These are phyloP conservation scores for Aspidiotus destructor DNA, from an alignment of 2,888 invertebrate species.

Conservation along the genomic window DNA sequence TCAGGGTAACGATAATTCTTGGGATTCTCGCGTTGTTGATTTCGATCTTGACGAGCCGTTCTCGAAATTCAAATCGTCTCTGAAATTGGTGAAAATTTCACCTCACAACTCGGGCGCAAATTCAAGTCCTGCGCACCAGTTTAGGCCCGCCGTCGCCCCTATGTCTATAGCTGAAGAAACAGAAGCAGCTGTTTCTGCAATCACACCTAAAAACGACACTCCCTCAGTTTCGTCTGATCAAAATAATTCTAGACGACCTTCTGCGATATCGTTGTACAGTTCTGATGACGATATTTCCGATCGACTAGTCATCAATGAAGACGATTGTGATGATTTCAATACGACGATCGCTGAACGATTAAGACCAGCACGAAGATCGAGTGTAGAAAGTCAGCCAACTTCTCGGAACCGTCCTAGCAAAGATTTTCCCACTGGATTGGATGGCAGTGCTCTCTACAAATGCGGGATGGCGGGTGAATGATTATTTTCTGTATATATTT, in stretches of 20 bases:
- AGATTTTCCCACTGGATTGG: background rate
- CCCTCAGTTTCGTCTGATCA: background rate
- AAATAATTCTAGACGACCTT: background rate
- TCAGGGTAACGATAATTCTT: too few species aligned
- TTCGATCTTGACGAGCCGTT: too few species aligned
- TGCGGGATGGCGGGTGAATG: conserved; percentile 14
- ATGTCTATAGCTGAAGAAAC: background rate
- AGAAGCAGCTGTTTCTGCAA: background rate
- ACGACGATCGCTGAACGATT: background rate
- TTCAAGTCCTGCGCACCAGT: too few species aligned
- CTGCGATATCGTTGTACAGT: conserved; percentile 1
- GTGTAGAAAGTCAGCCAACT: background rate
- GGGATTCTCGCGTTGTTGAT: too few species aligned
- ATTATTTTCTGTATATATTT: background rate
- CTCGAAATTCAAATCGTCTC: too few species aligned
- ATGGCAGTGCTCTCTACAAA: conserved; percentile 15
- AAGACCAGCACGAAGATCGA: background rate
- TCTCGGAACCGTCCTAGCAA: background rate
- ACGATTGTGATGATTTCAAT: background rate
- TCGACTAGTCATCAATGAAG: conserved; percentile 15
- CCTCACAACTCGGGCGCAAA: too few species aligned
- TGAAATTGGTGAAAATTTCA: too few species aligned
- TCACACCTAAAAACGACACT: background rate
- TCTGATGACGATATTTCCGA: conserved; percentile 13
- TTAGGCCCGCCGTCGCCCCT: too few species aligned